Conservation (phyloP, 2,113 vertebrate genomes). For the Myiozetetes cayanensis region DNA sequence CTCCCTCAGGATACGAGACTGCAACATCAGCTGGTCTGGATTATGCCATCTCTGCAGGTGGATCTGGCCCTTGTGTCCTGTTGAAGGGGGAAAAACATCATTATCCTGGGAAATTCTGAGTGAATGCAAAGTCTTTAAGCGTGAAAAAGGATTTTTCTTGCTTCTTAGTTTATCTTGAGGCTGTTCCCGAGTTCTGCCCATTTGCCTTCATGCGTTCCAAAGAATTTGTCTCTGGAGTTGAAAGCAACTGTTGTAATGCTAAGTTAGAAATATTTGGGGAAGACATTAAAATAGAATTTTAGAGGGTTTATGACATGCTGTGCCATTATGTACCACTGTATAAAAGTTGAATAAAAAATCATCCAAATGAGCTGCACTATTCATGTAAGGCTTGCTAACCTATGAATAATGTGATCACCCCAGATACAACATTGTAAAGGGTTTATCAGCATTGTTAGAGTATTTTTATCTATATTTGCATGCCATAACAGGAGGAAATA, state of each 20-base stretch:
- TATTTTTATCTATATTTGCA: slow-evolving; percentile 22
- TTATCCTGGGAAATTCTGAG: slow-evolving; percentile 1
- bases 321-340: not conserved
- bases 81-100: not conserved
- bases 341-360: slow-evolving; percentile 49
- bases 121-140: not conserved
- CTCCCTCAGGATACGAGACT: not conserved
- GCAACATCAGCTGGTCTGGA: not conserved
- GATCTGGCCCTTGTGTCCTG: not conserved
- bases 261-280: slow-evolving; percentile 36
- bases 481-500: not conserved
- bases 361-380: slow-evolving; percentile 22
- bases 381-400: not conserved
- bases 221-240: not conserved
- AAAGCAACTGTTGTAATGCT: not conserved
- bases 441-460: not conserved
- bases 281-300: slow-evolving; percentile 29
- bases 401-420: slow-evolving; percentile 18
- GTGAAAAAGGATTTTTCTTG: slow-evolving; percentile 22
- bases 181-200: not conserved
- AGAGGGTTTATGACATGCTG: not conserved
- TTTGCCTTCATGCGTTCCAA: not conserved
- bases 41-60: not conserved
- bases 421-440: not conserved
- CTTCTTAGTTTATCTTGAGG: not conserved